Evolutionary conservation across 2,113 vertebrate species (phyloP), one percentile per base, ranked within the genome.

Genomic region (Illadopsis cleaveri): DNA sequence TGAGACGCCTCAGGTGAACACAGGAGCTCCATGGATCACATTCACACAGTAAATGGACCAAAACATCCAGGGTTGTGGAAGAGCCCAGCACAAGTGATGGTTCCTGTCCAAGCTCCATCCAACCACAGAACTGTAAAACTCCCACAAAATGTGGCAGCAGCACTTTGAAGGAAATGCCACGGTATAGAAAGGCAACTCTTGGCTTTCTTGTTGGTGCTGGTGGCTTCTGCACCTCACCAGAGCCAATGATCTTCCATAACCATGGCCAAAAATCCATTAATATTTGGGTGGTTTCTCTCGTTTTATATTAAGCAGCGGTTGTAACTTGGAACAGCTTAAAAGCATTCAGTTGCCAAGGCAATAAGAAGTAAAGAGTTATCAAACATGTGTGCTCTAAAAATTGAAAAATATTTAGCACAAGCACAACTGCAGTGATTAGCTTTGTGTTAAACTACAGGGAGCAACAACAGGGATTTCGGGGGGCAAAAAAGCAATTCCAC

Each of bases 231-330:
- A 57, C 10, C 22, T 38, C 71, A 88, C 31, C 57, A 88, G 70
- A 94, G 81, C 81, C 60, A 42, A 83, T 89, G 86, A 79, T 56
- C 50, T 94, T 94, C 77, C 91, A 58, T 91, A 89, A 84, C 12
- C 68, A 90, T 54, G 61, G 51, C 90, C 57, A 60, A 92, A 75
- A 93, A 93, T 76, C 58, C 91, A 95, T 94, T 82, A 89, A 51
- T 76, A 25, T n/a, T 71, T 81, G 31, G 13, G 27, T 51, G 10
- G 10, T 33, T 84, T 60, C 13, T 57, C 27, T 35, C 17, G 69
- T 65, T 76, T 89, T 84, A 50, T 89, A 70, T 84, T 65, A 93
- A 82, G 70, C 69, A 90, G 60, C 9, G 58, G 83, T 62, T 82
- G 42, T 60, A 80, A 76, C 50, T 64, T 33, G n/a, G 48, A 60